These are phyloP conservation scores for Dicentrarchus labrax DNA, from an alignment of 2,113 vertebrate species.

Conservation along the genomic window DNA sequence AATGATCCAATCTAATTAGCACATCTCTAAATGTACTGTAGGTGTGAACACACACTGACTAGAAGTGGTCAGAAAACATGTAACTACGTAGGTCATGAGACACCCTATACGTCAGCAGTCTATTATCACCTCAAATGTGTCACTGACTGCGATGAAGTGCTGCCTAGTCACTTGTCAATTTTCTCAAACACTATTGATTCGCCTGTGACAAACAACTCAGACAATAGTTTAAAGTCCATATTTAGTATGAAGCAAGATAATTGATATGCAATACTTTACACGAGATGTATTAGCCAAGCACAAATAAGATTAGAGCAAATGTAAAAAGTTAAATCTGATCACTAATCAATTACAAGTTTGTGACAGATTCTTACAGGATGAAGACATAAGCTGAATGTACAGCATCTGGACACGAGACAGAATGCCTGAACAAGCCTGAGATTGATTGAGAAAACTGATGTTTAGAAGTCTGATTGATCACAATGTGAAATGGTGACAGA, in stretches of 20 bases:
- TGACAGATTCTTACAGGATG: neutral
- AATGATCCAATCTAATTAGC: neutral
- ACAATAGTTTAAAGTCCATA: neutral
- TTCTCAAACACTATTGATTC: neutral
- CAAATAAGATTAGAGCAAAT: neutral
- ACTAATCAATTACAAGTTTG: neutral
- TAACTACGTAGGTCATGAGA: neutral
- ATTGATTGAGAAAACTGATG: neutral
- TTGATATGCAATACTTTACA: neutral
- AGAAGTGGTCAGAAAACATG: neutral
- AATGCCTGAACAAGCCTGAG: neutral
- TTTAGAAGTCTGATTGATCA: neutral
- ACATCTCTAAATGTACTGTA: constrained; percentile 1
- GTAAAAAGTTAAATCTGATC: neutral
- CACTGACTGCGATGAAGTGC: constrained; percentile 7
- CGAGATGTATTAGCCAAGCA: no score
- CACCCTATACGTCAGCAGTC: constrained; percentile 7
- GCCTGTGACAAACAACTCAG: neutral
- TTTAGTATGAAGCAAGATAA: neutral
- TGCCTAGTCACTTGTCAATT: neutral
- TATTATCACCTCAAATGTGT: constrained; percentile 12
- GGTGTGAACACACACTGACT: neutral
- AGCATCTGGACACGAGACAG: neutral
- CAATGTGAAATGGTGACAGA: neutral
- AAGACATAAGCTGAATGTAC: neutral